Percentiles rank a stretch among this genome's conserved stretches.
These are phyloP conservation scores for Antitype chi DNA, from an alignment of 2,888 invertebrate genomes.

Conservation along the genomic window DNA sequence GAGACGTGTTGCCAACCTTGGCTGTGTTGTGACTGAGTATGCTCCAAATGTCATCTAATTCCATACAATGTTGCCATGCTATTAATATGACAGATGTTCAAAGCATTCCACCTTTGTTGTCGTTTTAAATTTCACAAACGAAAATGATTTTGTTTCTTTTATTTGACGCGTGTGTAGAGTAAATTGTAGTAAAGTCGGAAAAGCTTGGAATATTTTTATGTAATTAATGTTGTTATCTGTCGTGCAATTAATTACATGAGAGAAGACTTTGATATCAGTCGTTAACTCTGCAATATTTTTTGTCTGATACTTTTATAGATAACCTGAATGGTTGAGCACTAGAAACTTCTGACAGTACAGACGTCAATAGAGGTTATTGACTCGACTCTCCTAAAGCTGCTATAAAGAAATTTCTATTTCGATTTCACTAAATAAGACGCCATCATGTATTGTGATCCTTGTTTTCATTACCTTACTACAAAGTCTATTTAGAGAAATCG, in stretches of 20 bases:
- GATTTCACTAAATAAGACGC: conserved; percentile 34
- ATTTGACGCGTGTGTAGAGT: conserved; percentile 49
- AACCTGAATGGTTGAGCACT: conserved; percentile 33
- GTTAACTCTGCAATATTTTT: conserved; percentile 49
- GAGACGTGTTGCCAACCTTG: conserved; percentile 59
- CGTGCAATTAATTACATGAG: conserved; percentile 45
- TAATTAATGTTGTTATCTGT: conserved; percentile 23
- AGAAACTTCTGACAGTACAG: conserved; percentile 37
- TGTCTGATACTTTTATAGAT: conserved; percentile 42
- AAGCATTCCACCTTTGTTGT: conserved; percentile 65
- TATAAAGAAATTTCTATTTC: conserved; percentile 50
- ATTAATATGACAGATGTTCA: conserved; percentile 73
- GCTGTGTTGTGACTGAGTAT: conserved; percentile 54
- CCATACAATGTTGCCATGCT: conserved; percentile 69
- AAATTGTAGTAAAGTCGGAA: conserved; percentile 31
- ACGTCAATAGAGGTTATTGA: conserved; percentile 57
- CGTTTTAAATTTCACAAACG: conserved; percentile 62
- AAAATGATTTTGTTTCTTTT: conserved; percentile 56
- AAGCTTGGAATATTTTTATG: conserved; percentile 36
- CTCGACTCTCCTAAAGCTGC: conserved; percentile 39
- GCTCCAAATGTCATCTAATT: conserved; percentile 73
- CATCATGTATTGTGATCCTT: conserved; percentile 39
- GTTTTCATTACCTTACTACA: conserved; percentile 14
- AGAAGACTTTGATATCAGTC: conserved; percentile 52
- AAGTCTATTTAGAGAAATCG: conserved; percentile 17